Percentiles rank a stretch among this genome's conserved stretches.
These are phyloP conservation scores for Lepus timidus DNA, from an alignment of 2,113 vertebrate genomes.

Conservation along the genomic window DNA sequence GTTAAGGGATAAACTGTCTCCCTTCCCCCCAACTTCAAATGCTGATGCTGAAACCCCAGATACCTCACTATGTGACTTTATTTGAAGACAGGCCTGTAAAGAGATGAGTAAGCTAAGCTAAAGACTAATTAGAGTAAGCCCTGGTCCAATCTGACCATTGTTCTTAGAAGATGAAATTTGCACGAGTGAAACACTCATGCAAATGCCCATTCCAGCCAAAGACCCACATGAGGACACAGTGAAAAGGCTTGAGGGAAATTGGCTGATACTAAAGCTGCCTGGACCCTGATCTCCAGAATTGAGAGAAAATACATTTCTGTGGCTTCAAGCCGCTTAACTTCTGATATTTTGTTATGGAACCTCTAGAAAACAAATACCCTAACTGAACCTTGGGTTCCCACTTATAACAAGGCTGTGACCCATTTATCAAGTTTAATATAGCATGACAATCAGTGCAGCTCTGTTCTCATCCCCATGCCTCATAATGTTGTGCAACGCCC, in stretches of 20 bases:
- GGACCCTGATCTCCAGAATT: not conserved
- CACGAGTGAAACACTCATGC: not conserved
- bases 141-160: not conserved
- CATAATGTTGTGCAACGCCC: not conserved
- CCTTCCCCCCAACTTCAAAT: not conserved
- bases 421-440: not conserved
- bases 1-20: not conserved
- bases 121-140: not conserved
- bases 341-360: not conserved
- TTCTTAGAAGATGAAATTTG: not conserved
- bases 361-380: not conserved
- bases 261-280: not conserved
- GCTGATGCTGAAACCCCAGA: not conserved
- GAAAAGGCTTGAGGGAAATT: not conserved
- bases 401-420: not conserved
- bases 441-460: not conserved
- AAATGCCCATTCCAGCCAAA: accelerated
- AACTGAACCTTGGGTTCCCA: not conserved
- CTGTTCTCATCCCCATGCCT: slow-evolving; percentile 19
- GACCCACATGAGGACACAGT: accelerated
- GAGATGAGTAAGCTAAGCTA: not conserved
- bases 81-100: not conserved
- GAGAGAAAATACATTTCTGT: not conserved
- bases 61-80: not conserved
- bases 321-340: accelerated